phyloP scores from a whole-genome alignment of 2,797 vertebrate species.

The Pelodytes ibericus region DNA sequence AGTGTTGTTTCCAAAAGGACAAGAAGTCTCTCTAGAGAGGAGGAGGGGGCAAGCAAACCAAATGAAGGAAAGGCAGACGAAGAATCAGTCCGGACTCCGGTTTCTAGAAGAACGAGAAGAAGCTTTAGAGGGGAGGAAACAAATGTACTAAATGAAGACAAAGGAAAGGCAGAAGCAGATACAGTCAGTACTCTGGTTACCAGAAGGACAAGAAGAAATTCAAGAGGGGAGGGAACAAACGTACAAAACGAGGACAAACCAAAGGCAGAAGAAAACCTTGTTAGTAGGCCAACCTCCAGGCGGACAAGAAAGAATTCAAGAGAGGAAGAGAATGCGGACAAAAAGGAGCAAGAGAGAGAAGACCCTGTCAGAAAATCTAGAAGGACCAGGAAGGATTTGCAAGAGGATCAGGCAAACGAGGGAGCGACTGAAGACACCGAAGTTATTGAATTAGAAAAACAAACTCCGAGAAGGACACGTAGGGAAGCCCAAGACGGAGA shows the following conservation, averaged over 20 bases:
- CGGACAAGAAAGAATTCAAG: neutral
- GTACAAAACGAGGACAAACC: neutral
- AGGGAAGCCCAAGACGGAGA: neutral
- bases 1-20: neutral
- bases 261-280: neutral
- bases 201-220: neutral
- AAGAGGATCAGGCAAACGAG: constrained; percentile 3
- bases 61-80: no score
- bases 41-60: neutral
- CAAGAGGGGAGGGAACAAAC: neutral
- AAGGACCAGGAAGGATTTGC: neutral
- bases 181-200: neutral
- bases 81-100: neutral
- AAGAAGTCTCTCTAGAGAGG: neutral
- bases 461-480: neutral
- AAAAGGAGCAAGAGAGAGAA: neutral
- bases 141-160: neutral
- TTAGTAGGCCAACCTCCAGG: neutral
- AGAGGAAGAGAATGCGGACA: neutral
- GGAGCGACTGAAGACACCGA: neutral
- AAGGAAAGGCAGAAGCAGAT: neutral
- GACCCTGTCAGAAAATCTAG: neutral
- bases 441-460: neutral
- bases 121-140: neutral
- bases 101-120: neutral